Percentiles rank a stretch among this genome's conserved stretches.
These are phyloP conservation scores for Laticauda laticaudata DNA, from an alignment of 2,113 vertebrate genomes.

Conservation along the genomic window DNA sequence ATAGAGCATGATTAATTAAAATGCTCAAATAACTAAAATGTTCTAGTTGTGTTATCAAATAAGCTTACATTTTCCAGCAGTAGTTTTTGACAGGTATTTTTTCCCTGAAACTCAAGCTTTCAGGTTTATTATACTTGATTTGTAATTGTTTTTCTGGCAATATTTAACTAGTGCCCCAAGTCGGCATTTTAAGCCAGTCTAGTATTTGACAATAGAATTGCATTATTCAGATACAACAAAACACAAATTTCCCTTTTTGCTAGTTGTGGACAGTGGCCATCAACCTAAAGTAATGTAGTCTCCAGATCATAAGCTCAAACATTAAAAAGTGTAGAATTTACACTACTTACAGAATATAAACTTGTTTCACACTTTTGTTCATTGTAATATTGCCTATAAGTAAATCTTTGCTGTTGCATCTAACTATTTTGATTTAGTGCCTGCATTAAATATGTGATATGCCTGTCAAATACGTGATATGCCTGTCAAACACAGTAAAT, in stretches of 20 bases:
- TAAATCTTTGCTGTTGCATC: background rate
- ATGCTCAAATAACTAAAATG: background rate
- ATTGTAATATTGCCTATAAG: background rate
- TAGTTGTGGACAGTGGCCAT: background rate
- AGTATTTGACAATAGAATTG: background rate
- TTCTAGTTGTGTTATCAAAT: background rate
- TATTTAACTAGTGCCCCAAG: background rate
- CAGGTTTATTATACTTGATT: background rate
- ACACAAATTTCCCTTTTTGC: too few species aligned
- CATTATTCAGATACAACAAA: background rate
- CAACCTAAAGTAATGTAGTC: background rate
- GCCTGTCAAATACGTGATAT: background rate
- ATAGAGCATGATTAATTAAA: background rate
- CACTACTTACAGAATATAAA: background rate
- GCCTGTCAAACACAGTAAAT: too few species aligned
- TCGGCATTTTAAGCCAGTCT: background rate
- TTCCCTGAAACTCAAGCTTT: background rate
- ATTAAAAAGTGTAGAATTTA: background rate
- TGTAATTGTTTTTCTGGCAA: background rate
- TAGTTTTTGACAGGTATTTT: background rate
- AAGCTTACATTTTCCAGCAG: background rate
- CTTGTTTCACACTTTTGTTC: background rate
- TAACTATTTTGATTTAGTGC: background rate
- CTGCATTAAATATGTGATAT: background rate
- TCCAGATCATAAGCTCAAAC: background rate